Evolutionary conservation across 1,140 invertebrate species (phyloP).

Genomic region (Dryas iulia): DNA sequence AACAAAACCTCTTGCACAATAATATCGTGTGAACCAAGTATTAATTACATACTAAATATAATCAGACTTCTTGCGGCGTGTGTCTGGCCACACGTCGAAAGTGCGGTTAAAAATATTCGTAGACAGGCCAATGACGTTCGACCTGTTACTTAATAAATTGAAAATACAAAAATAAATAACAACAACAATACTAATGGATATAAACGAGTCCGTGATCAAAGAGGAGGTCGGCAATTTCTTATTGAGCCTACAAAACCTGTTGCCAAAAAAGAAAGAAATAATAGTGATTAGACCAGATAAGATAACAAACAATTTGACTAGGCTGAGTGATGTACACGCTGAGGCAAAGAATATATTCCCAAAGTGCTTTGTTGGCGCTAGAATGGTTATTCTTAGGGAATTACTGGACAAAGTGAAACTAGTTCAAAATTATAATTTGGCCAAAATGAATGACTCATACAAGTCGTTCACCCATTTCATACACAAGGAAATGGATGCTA

Average conservation of each 20-base stretch:
- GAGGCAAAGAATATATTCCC: slow-evolving; percentile 70
- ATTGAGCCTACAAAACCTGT: slow-evolving; percentile 53
- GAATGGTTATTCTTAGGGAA: slow-evolving; percentile 55
- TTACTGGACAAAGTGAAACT: slow-evolving; percentile 64
- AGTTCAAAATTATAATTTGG: slow-evolving; percentile 66
- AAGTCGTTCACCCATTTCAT: slow-evolving; percentile 55
- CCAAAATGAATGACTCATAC: slow-evolving; percentile 55
- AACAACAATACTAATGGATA: slow-evolving; percentile 55
- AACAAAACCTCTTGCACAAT: neutral
- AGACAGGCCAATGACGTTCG: slow-evolving; percentile 63
- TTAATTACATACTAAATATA: slow-evolving; percentile 49
- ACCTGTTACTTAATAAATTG: slow-evolving; percentile 51
- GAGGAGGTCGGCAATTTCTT: slow-evolving; percentile 63
- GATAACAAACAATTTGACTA: slow-evolving; percentile 36
- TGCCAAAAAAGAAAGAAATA: slow-evolving; percentile 66
- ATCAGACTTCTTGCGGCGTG: slow-evolving; percentile 53
- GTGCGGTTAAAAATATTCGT: slow-evolving; percentile 56
- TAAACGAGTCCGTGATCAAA: slow-evolving; percentile 61
- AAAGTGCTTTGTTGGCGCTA: slow-evolving; percentile 66
- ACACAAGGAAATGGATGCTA: slow-evolving; percentile 61
- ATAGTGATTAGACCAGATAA: slow-evolving; percentile 48
- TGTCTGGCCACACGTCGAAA: slow-evolving; percentile 53
- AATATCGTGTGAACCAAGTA: slow-evolving; percentile 5
- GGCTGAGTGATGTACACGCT: slow-evolving; percentile 58
- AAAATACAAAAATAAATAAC: slow-evolving; percentile 47